Evolutionary conservation across 2,888 invertebrate genomes (phyloP).

Genomic region (Matsumyia berberina): DNA sequence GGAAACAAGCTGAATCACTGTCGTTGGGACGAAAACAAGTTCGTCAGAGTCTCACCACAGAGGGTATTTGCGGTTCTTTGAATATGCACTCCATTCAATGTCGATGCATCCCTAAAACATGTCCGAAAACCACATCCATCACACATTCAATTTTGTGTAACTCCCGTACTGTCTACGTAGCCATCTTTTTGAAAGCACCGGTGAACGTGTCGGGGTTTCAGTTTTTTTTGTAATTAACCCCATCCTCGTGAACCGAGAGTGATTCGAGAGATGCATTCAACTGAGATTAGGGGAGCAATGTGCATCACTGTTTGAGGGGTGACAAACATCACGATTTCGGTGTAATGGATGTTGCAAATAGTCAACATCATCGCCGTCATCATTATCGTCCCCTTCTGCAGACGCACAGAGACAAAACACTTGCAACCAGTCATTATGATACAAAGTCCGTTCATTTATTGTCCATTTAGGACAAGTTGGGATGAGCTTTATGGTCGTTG

Average conservation of each 20-base stretch:
- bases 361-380: constrained; percentile 45
- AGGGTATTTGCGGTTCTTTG: constrained; percentile 59
- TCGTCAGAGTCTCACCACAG: constrained; percentile 46
- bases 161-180: constrained; percentile 27
- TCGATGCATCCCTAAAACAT: constrained; percentile 49
- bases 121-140: constrained; percentile 70
- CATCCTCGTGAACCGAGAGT: constrained; percentile 13
- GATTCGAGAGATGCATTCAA: constrained; percentile 51
- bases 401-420: constrained; percentile 9
- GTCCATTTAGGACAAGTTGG: constrained; percentile 25
- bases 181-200: constrained; percentile 39
- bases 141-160: constrained; percentile 66
- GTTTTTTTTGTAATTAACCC: constrained; percentile 49
- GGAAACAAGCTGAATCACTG: constrained; percentile 58
- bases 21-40: constrained; percentile 34
- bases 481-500: constrained; percentile 13
- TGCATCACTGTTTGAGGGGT: constrained; percentile 28
- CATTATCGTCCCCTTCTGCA: constrained; percentile 41
- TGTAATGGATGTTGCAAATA: constrained; percentile 64
- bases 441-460: constrained; percentile 30
- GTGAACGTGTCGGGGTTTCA: constrained; percentile 31
- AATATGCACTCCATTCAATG: constrained; percentile 38
- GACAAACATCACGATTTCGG: constrained; percentile 44
- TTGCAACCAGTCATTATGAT: constrained; percentile 45
- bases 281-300: constrained; percentile 19